Conservation (phyloP, 2,888 invertebrate species). For the Melanchra persicariae region DNA sequence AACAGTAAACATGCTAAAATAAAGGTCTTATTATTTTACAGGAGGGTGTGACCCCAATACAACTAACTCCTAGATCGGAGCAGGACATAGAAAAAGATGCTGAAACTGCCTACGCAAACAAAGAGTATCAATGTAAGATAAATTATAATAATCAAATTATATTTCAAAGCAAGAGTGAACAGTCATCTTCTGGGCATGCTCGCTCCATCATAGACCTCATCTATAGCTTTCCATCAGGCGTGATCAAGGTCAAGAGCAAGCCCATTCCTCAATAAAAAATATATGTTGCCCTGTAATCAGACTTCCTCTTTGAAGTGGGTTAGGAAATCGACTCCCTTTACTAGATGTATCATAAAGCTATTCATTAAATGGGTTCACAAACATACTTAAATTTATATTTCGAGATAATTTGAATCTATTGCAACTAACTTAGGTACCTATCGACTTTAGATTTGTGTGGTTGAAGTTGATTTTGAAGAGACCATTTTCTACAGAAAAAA, state of each 20-base stretch:
- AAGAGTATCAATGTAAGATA: constrained; percentile 80
- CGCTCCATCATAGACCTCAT: too few species aligned
- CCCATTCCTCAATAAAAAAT: too few species aligned
- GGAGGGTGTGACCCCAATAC: constrained; percentile 83
- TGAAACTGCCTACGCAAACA: constrained; percentile 67
- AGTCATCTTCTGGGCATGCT: too few species aligned
- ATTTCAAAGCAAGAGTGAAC: too few species aligned
- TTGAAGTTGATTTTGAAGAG: too few species aligned
- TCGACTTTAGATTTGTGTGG: too few species aligned
- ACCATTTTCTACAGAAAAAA: too few species aligned
- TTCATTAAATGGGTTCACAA: constrained; percentile 7
- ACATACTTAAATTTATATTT: not conserved
- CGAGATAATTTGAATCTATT: too few species aligned
- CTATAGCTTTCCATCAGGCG: too few species aligned
- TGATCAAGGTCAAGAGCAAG: too few species aligned
- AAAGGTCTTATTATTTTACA: constrained; percentile 61
- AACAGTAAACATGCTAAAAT: not conserved
- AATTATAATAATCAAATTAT: not conserved
- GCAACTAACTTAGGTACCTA: too few species aligned
- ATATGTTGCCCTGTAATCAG: not conserved
- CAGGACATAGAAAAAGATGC: constrained; percentile 82
- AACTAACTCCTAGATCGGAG: constrained; percentile 74
- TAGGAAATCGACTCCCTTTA: not conserved
- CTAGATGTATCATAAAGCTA: not conserved
- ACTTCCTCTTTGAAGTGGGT: not conserved